A percentile compares a stretch with the other conserved stretches of the same genome.
Conservation (phyloP, 2,888 invertebrate species). For the Odontothrips loti region DNA sequence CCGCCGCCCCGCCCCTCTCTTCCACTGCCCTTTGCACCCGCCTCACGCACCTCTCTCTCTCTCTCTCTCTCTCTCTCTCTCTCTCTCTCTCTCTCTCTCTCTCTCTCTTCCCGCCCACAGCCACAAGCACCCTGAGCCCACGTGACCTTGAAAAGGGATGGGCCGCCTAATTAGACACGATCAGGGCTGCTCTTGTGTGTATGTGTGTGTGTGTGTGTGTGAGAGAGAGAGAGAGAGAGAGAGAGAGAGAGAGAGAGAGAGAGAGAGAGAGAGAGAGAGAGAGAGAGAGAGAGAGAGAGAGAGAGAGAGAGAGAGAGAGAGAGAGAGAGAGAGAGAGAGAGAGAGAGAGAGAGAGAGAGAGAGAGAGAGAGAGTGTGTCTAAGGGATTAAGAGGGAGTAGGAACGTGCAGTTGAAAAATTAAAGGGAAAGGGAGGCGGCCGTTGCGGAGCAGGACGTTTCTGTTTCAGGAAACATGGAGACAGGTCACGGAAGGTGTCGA, state of each 20-base stretch:
- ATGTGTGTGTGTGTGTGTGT: not conserved
- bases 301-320: slow-evolving; percentile 17
- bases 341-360: slow-evolving; percentile 9
- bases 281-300: slow-evolving; percentile 22
- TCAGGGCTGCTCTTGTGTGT: not conserved
- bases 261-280: slow-evolving; percentile 27
- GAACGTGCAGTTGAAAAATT: slow-evolving; percentile 15
- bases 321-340: slow-evolving; percentile 27
- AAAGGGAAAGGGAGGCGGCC: not conserved
- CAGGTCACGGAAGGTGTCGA: not conserved
- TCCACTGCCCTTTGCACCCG: not conserved
- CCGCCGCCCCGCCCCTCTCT: not conserved
- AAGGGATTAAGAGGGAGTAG: slow-evolving; percentile 3
- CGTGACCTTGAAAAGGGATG: not conserved
- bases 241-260: slow-evolving; percentile 31
- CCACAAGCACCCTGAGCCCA: not conserved
- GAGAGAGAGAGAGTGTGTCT: slow-evolving; percentile 11
- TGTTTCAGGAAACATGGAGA: not conserved
- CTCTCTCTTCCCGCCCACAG: not conserved
- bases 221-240: slow-evolving; percentile 7
- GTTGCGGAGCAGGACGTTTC: not conserved
- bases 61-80: too few species aligned
- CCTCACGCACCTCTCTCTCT: not conserved
- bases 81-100: too few species aligned
- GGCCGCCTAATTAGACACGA: not conserved